Evolutionary conservation across 1,140 invertebrate genomes (phyloP), one percentile per base, ranked within the genome.

Genomic region (Diabrotica undecimpunctata): DNA sequence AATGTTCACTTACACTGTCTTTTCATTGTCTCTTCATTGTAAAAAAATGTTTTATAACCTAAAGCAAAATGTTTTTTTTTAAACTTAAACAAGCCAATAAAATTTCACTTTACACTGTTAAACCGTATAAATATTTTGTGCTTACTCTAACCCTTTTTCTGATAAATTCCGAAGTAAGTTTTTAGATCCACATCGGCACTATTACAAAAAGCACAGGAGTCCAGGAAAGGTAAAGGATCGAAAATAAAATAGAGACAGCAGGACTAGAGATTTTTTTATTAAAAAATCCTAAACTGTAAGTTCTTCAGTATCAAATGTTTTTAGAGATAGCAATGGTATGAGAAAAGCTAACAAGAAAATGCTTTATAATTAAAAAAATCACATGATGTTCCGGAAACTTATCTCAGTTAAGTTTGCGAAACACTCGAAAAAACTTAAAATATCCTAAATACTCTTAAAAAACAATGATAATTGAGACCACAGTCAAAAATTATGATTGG

Each of bases 221-320:
- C n/a, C 12, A 64, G 68, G 62, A 54, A 56, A 38, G 56, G 63
- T 64, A 58, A 14, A 37, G 55, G 64, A 68, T 46, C 25, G 61
- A 66, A 67, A 67, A 68, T 57, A 70, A 74, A 75, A 71, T 66
- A 76, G 67, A 73, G 65, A 68, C 41, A 72, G 75, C 73, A 70
- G 75, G 77, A 78, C 77, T 78, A 78, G 77, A 77, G 71, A 74
- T 74, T 75, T 76, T 74, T 74, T 75, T 74, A 72, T 73, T 73
- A 70, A 78, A 77, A 74, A 75, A 76, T 67, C 71, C 73, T 74
- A 74, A 72, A 68, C 55, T 73, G 69, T 74, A 74, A 70, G 57
- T 70, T 74, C 68, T 68, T 72, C 70, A 74, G 72, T 74, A 73
- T 74, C 71, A 74, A 75, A 75, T 76, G 69, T 69, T 67, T 68